These are phyloP conservation scores for Scaptomyza polygonia DNA, from an alignment of 2,888 invertebrate genomes.

Conservation along the genomic window DNA sequence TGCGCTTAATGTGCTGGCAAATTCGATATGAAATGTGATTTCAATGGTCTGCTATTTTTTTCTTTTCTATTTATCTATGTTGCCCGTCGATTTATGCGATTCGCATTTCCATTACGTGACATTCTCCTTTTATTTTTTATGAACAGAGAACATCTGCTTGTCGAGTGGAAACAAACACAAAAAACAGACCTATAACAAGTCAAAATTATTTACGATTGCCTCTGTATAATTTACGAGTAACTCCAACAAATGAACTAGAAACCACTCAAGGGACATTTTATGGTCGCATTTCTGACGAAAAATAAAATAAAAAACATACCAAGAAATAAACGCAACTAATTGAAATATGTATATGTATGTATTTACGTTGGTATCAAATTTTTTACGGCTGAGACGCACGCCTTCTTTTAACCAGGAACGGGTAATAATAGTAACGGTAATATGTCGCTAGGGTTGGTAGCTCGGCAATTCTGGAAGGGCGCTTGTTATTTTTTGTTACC, in stretches of 20 bases:
- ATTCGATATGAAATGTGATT: conserved; percentile 61
- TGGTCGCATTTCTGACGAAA: conserved; percentile 42
- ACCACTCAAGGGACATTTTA: conserved; percentile 63
- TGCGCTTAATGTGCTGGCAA: conserved; percentile 62
- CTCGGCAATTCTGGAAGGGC: conserved; percentile 21
- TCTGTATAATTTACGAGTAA: conserved; percentile 68
- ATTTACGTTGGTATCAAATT: too few relatives aligned
- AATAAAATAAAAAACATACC: conserved; percentile 26
- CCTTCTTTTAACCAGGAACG: conserved; percentile 25
- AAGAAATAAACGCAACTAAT: conserved; percentile 58
- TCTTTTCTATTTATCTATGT: not conserved
- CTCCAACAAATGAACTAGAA: conserved; percentile 66
- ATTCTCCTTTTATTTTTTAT: conserved; percentile 29
- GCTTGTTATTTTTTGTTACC: conserved; percentile 80
- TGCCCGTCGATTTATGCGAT: not conserved
- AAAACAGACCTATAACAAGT: conserved; percentile 63
- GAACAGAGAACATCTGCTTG: conserved; percentile 56
- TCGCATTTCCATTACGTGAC: conserved; percentile 15
- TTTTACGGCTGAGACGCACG: conserved; percentile 60
- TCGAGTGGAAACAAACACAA: too few relatives aligned
- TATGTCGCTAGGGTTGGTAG: conserved; percentile 45
- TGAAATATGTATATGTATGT: conserved; percentile 68
- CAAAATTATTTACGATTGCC: conserved; percentile 75
- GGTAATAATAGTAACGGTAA: conserved; percentile 30
- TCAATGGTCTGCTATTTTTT: conserved; percentile 28